Percentiles rank a stretch among this genome's conserved stretches.
Evolutionary conservation across 2,888 invertebrate species (phyloP).

Genomic region (Cosmorhoe ocellata): DNA sequence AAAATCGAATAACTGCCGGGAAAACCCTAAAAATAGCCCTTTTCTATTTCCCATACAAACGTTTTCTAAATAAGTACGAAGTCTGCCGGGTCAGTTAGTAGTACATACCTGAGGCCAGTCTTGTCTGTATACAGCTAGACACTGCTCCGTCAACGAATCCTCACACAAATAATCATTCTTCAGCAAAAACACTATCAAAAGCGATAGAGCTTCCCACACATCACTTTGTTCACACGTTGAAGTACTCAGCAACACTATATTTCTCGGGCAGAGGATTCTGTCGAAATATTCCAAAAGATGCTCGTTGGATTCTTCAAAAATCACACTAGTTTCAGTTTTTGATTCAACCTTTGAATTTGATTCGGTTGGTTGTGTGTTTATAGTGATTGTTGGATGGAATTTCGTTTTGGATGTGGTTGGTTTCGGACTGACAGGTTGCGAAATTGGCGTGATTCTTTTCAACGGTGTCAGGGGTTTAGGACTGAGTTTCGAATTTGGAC

Average conservation of each 20-base stretch:
- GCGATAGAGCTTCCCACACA: conserved; percentile 69
- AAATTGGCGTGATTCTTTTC: conserved; percentile 8
- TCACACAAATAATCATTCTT: conserved; percentile 80
- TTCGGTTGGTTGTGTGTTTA: conserved; percentile 7
- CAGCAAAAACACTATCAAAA: conserved; percentile 75
- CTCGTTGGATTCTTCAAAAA: conserved; percentile 27
- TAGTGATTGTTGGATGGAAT: conserved; percentile 3
- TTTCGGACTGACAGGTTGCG: not conserved
- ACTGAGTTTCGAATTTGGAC: conserved; percentile 3
- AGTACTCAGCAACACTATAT: conserved; percentile 58
- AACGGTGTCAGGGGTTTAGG: not conserved
- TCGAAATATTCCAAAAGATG: conserved; percentile 58
- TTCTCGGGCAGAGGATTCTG: conserved; percentile 66
- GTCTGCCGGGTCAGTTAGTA: too few species aligned
- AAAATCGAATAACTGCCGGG: too few species aligned
- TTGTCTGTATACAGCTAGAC: conserved; percentile 85
- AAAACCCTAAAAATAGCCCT: too few species aligned
- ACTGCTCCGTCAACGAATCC: conserved; percentile 85
- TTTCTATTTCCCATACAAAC: too few species aligned
- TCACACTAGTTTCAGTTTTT: not conserved
- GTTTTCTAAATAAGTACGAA: too few species aligned
- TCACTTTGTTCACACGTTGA: conserved; percentile 39
- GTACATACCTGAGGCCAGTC: conserved; percentile 84
- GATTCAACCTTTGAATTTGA: not conserved
- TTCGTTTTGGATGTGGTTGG: not conserved